Base-by-base conservation (phyloP, 1,140 invertebrate species). In the Phocides pigmalion region DNA sequence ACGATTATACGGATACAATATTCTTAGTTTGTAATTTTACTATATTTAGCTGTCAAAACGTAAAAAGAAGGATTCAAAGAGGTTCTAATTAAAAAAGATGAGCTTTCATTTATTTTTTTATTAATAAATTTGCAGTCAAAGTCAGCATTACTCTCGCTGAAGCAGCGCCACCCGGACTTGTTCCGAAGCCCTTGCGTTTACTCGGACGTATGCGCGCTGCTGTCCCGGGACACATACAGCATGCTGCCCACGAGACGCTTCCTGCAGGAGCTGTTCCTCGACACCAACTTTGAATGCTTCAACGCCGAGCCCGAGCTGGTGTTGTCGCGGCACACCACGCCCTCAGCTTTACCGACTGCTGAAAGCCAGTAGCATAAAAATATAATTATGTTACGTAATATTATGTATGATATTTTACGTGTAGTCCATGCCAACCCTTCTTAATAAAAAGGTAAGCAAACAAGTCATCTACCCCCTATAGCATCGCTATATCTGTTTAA, bases 221-320 rank as follows among this genome's bases (percentile, higher is more conserved):
- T 99, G 28, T 94, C 95, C 0, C 93, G 94, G 25, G 96, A 95
- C 81, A 95, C 95, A 16, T 98, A 98, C 81, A 49, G 9, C 46
- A 94, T 97, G 68, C 93, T 98, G 66, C 93, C 93, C 54, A 95
- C 97, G 1, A 93, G 98, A 15, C 94, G 97, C 68, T 98, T 99
- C 87, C 91, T 99, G 12, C 98, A 99, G 86, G 98, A 99, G 90
- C 92, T 99, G 4, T 99, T 99, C 90, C 93, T 98, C 25, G 98
- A 99, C 82, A 91, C 97, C 15, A 93, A 94, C 74, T 98, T 97
- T 78, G 94, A 95, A 14, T 90, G 87, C 58, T 93, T 94, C 63
- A 82, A 87, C 28, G 64, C 63, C 8, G 93, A 93, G 35, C 92
- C 93, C 1, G 64, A 70, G 8, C 72, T 68, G 5, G 54, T 88